A percentile compares a stretch with the other conserved stretches of the same genome.
Evolutionary conservation across 2,888 invertebrate species (phyloP).

Genomic region (Criorhina ranunculi): DNA sequence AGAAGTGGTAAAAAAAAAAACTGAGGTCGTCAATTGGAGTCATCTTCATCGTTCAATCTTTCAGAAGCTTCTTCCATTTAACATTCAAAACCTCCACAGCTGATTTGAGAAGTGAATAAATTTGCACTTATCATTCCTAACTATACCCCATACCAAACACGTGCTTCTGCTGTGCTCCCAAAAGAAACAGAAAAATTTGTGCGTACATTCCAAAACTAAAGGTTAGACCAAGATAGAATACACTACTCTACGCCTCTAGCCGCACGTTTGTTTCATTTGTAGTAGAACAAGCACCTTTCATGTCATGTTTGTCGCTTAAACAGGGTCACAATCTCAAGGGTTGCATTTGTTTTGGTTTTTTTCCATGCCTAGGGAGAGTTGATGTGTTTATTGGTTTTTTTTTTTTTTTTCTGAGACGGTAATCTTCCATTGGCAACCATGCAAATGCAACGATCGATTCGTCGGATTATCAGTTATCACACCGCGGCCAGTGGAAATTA

Average conservation of each 20-base stretch:
- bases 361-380: no score
- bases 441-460: constrained; percentile 42
- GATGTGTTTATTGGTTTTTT: no score
- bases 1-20: no score
- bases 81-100: not conserved
- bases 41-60: not conserved
- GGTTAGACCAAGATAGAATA: constrained; percentile 55
- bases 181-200: constrained; percentile 29
- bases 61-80: not conserved
- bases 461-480: constrained; percentile 9
- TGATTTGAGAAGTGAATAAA: constrained; percentile 33
- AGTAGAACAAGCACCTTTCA: constrained; percentile 5
- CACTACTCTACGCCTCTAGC: not conserved
- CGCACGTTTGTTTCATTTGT: not conserved
- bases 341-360: constrained; percentile 35
- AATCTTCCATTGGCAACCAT: constrained; percentile 37
- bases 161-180: constrained; percentile 43
- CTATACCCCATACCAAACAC: constrained; percentile 33
- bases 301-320: not conserved
- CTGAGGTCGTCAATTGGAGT: no score
- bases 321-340: no score
- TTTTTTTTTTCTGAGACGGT: not conserved
- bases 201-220: not conserved
- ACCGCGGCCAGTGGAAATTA: constrained; percentile 13
- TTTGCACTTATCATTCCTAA: constrained; percentile 1